These are phyloP conservation scores for Neotragus moschatus DNA, from an alignment of 2,113 vertebrate species.

Conservation along the genomic window DNA sequence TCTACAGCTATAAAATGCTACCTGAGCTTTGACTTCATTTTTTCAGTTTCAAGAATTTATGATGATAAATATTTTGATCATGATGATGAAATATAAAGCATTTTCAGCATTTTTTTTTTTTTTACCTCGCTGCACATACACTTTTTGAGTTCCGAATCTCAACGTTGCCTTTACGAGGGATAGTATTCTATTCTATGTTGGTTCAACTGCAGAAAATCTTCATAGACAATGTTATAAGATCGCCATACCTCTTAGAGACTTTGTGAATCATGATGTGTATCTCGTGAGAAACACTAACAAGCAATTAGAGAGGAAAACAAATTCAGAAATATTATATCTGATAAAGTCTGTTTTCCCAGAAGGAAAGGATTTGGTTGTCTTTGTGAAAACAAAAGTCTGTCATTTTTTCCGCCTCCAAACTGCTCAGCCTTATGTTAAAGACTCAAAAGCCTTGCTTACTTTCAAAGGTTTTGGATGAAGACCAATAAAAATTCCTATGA, in stretches of 20 bases:
- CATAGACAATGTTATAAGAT: not conserved
- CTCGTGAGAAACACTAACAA: not conserved
- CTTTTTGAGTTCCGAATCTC: not conserved
- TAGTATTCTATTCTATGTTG: not conserved
- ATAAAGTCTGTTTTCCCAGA: not conserved
- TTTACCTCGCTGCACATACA: not conserved
- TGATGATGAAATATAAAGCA: not conserved
- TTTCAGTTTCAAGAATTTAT: not conserved
- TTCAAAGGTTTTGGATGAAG: not conserved
- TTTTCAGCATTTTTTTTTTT: not conserved
- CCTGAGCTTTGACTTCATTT: not conserved
- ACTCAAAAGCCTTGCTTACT: not conserved
- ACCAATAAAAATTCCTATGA: not conserved
- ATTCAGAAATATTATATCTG: not conserved
- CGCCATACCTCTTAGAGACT: not conserved
- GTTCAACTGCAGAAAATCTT: not conserved
- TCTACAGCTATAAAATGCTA: not conserved
- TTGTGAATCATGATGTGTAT: not conserved
- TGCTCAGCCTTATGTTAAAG: not conserved
- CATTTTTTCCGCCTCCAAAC: not conserved
- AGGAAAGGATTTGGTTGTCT: slow-evolving; percentile 12
- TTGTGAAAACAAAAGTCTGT: not conserved
- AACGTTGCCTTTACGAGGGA: not conserved
- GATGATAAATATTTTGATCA: not conserved
- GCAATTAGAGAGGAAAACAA: not conserved